Evolutionary conservation across 2,113 vertebrate species (phyloP).

Genomic region (Ochotona princeps): DNA sequence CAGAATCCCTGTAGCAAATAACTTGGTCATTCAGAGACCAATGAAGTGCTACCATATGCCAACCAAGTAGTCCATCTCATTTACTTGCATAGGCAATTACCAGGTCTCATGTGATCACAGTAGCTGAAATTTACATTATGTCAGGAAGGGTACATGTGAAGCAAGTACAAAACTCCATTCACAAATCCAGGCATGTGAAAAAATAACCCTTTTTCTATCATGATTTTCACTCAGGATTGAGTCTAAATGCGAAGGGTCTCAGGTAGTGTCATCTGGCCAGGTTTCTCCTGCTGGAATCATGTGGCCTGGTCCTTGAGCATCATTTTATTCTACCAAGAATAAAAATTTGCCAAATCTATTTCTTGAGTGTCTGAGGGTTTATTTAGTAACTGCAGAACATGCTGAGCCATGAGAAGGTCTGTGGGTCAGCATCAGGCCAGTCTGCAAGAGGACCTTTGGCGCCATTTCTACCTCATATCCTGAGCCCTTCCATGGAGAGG

Average conservation of each 20-base stretch:
- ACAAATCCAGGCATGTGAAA: background rate
- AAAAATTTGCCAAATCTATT: background rate
- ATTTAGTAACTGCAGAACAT: background rate
- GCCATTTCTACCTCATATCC: background rate
- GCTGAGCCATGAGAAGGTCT: background rate
- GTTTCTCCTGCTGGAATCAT: background rate
- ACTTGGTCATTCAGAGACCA: background rate
- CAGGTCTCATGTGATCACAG: background rate
- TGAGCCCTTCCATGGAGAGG: background rate
- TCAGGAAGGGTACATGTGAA: background rate
- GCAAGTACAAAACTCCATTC: background rate
- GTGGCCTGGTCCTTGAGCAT: background rate
- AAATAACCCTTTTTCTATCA: background rate
- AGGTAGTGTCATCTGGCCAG: background rate
- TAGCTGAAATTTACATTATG: background rate
- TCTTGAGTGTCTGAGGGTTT: background rate
- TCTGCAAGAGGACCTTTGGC: background rate
- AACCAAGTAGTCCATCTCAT: background rate
- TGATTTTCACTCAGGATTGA: background rate
- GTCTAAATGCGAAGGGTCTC: background rate
- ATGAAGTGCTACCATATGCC: background rate
- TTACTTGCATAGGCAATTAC: background rate
- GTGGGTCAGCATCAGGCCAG: background rate
- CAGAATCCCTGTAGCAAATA: background rate
- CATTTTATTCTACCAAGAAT: background rate